These are phyloP conservation scores for Podargus strigoides DNA, from an alignment of 2,797 vertebrate species.

Conservation along the genomic window DNA sequence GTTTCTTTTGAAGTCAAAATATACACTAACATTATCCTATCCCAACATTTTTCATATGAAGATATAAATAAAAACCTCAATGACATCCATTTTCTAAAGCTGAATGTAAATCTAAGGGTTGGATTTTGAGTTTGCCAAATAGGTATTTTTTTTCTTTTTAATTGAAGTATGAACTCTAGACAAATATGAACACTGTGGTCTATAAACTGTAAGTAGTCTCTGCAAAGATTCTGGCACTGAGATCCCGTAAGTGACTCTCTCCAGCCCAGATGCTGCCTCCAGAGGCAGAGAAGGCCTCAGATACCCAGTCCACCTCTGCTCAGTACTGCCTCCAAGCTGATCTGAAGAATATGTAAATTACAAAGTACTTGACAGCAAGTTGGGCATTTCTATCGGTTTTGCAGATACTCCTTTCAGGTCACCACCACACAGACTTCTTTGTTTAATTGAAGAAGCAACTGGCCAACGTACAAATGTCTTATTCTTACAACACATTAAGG, in stretches of 20 bases:
- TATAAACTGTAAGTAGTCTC: not conserved
- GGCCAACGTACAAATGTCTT: not conserved
- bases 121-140: not conserved
- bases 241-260: accelerated
- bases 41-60: not conserved
- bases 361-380: not conserved
- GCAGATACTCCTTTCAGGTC: not conserved
- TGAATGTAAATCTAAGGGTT: not conserved
- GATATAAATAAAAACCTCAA: not conserved
- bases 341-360: not conserved
- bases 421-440: not conserved
- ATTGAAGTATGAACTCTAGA: not conserved
- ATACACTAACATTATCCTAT: not conserved
- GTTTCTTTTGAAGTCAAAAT: not conserved
- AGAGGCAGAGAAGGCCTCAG: not conserved
- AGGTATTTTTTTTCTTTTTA: not conserved
- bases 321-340: not conserved
- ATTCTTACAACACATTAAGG: not conserved
- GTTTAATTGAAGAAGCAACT: not conserved
- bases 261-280: not conserved
- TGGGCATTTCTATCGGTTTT: not conserved
- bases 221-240: not conserved
- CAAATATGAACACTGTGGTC: not conserved
- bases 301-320: not conserved
- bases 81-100: not conserved